Percentiles rank a stretch among this genome's conserved stretches.
Evolutionary conservation across 2,797 vertebrate species (phyloP).

Genomic region (Lutjanus campechanus): DNA sequence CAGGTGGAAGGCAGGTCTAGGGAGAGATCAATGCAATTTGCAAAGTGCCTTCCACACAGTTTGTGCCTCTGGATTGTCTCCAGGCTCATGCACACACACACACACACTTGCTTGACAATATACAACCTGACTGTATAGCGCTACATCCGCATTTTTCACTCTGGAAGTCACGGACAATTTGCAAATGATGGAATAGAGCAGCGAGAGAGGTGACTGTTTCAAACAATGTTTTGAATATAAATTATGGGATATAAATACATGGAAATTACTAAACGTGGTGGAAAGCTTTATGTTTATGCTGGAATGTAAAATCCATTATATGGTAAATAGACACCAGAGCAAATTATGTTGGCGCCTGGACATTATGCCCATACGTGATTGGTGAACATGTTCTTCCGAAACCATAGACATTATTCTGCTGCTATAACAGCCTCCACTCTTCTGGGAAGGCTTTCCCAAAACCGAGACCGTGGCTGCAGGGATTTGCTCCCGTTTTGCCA

Average conservation of each 20-base stretch:
- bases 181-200: constrained; percentile 38
- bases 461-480: background rate
- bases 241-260: constrained; percentile 17
- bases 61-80: constrained; percentile 74
- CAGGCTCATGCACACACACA: constrained; percentile 38
- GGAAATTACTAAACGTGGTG: background rate
- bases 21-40: constrained; percentile 84
- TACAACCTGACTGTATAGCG: constrained; percentile 15
- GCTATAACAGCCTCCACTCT: background rate
- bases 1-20: constrained; percentile 79
- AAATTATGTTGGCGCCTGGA: background rate
- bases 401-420: background rate
- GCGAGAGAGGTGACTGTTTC: constrained; percentile 9
- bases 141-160: constrained; percentile 47
- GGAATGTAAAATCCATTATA: constrained; percentile 15
- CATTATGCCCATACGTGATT: background rate
- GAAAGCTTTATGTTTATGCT: background rate
- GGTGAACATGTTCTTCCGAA: background rate
- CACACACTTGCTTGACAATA: constrained; percentile 9
- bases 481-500: background rate
- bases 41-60: constrained; percentile 81
- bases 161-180: constrained; percentile 29
- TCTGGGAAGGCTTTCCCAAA: background rate
- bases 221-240: constrained; percentile 40
- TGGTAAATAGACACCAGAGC: constrained; percentile 3